phyloP scores from a whole-genome alignment of 1,140 invertebrate species.

The Oncopodura yosiiana region DNA sequence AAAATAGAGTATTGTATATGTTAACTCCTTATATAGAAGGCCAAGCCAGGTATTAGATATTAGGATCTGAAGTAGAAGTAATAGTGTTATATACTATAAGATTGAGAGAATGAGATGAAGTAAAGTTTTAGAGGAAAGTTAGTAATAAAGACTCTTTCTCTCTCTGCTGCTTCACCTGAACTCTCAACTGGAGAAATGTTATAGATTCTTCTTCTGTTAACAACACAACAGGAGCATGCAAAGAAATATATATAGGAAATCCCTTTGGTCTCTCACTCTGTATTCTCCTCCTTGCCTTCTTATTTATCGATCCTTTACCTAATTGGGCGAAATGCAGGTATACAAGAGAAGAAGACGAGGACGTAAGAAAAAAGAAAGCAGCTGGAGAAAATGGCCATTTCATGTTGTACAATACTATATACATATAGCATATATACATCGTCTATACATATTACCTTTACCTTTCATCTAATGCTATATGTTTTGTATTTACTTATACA shows the following conservation, averaged over 20 bases:
- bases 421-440: no score
- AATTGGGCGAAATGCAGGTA: constrained; percentile 35
- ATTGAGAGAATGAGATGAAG: no score
- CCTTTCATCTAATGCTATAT: no score
- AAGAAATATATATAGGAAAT: background rate
- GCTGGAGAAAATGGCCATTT: constrained; percentile 23
- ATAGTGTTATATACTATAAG: no score
- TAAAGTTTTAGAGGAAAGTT: no score
- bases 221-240: background rate
- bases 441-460: no score
- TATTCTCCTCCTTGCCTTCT: constrained; percentile 22
- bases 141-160: no score
- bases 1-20: background rate
- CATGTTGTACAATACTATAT: constrained; percentile 4
- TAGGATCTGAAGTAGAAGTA: no score
- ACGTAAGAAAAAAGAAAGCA: constrained; percentile 14
- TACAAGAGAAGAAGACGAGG: background rate
- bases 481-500: no score
- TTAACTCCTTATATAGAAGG: background rate
- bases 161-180: constrained; percentile 8
- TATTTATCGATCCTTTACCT: constrained; percentile 36
- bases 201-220: background rate
- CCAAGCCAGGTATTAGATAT: no score
- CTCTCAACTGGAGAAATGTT: background rate
- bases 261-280: constrained; percentile 1